These are phyloP conservation scores for Watsonalla cultraria DNA, from an alignment of 2,888 invertebrate species.

Conservation along the genomic window DNA sequence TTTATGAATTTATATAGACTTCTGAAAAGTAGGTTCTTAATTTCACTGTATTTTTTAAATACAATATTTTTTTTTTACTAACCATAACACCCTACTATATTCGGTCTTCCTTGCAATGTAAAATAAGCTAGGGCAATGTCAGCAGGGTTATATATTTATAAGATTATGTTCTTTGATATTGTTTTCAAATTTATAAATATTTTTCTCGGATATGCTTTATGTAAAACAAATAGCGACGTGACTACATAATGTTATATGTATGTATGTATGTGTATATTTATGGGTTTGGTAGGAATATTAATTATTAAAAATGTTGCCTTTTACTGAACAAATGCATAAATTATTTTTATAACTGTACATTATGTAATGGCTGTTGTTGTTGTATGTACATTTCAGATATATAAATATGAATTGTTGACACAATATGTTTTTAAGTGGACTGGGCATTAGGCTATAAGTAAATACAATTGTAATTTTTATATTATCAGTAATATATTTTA, in stretches of 20 bases:
- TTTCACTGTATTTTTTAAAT: too few relatives aligned
- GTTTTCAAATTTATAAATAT: too few relatives aligned
- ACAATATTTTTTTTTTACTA: too few relatives aligned
- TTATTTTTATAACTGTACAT: slow-evolving; percentile 6
- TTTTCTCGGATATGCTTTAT: too few relatives aligned
- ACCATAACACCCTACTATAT: too few relatives aligned
- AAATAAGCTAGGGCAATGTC: not conserved
- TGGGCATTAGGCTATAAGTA: slow-evolving; percentile 42
- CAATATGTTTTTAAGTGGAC: slow-evolving; percentile 39
- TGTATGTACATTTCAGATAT: slow-evolving; percentile 18
- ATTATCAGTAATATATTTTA: slow-evolving; percentile 9
- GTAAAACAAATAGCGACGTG: too few relatives aligned
- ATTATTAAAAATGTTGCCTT: slow-evolving; percentile 5
- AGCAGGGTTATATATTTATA: not conserved
- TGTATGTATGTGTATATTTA: too few relatives aligned
- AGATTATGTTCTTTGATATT: too few relatives aligned
- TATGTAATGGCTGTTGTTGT: slow-evolving; percentile 16
- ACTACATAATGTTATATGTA: too few relatives aligned
- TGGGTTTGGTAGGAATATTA: not conserved
- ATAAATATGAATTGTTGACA: slow-evolving; percentile 27
- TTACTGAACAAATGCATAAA: slow-evolving; percentile 1
- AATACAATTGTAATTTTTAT: slow-evolving; percentile 33
- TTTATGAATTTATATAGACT: too few relatives aligned
- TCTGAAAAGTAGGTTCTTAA: too few relatives aligned
- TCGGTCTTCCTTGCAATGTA: too few relatives aligned